Base-by-base conservation (phyloP, 2,797 vertebrate genomes). In the Phoxinus dragarum region DNA sequence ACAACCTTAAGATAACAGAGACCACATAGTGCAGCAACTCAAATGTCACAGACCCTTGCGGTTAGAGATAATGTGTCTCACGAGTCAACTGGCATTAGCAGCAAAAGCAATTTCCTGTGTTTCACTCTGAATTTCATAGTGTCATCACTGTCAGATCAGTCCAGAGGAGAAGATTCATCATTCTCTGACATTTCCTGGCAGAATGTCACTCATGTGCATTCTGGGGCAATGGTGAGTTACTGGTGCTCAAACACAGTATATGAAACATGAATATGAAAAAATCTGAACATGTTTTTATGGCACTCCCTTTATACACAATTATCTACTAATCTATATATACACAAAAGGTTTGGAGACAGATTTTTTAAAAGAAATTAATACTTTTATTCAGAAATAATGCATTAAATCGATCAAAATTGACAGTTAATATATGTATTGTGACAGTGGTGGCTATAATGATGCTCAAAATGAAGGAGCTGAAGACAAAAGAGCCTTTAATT, bases 181-280 rank as follows among this genome's bases (percentile, higher is more conserved):
- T 89, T 91, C 38, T 88, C 93, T 80, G 93, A 94, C 71, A 90
- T 90, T 56, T 88, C 91, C 85, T 93, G 88, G 88, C 92, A 61
- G 23, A 95, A 95, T 91, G 85, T 92, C 67, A 93, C 93, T 4
- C 82, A 86, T 67, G 86, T 88, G 42, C 92, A 79, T 56, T 86
- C 93, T 0, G 91, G 91, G 67, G n/a, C 82, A 1, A 9, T 94
- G 2, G 94, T 95, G 84, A 92, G 93, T 85, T 31, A 68, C 17
- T 54, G 11, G 12, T 52, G 23, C n/a, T 9, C 23, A 16, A 56
- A 23, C 27, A 77, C 80, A 82, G 47, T 72, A 40, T 56, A 40
- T 67, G 12, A 31, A 80, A 49, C 31, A 67, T 47, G 2, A 42
- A 54, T 21, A 40, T 3, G 36, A 14, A 21, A 44, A 34, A 9